A percentile compares a stretch with the other conserved stretches of the same genome.
Evolutionary conservation across 2,888 invertebrate genomes (phyloP).

Genomic region (Meiosimyza platycephala): DNA sequence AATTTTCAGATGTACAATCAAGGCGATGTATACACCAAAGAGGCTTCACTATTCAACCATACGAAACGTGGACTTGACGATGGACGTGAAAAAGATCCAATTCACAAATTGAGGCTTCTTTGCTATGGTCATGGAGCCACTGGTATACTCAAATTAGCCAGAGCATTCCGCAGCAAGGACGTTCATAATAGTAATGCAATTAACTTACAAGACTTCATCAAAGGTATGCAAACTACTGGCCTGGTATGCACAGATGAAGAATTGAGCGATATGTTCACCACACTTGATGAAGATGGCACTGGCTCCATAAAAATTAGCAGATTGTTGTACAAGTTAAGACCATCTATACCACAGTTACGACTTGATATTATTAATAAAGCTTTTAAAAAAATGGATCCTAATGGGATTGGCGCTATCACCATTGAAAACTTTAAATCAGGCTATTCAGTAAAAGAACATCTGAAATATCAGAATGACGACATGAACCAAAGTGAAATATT

Average conservation of each 20-base stretch:
- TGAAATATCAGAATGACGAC: constrained; percentile 86
- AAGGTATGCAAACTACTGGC: constrained; percentile 83
- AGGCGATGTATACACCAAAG: constrained; percentile 68
- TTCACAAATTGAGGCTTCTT: constrained; percentile 84
- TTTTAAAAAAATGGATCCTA: constrained; percentile 85
- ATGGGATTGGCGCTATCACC: constrained; percentile 82
- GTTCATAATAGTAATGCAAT: constrained; percentile 88
- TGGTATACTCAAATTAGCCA: constrained; percentile 88
- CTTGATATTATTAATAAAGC: constrained; percentile 79
- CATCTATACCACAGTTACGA: constrained; percentile 80
- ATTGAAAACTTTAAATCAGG: constrained; percentile 79
- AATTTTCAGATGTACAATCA: constrained; percentile 50
- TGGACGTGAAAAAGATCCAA: constrained; percentile 75
- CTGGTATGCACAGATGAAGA: constrained; percentile 73
- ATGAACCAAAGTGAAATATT: constrained; percentile 83
- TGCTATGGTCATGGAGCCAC: constrained; percentile 87
- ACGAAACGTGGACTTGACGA: constrained; percentile 75
- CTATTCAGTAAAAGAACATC: constrained; percentile 82
- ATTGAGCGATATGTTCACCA: constrained; percentile 56
- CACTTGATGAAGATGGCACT: constrained; percentile 80
- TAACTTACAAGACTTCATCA: constrained; percentile 82
- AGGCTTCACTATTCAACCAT: constrained; percentile 82
- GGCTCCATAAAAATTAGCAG: constrained; percentile 87
- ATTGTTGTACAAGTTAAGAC: constrained; percentile 84
- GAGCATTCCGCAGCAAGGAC: constrained; percentile 90